phyloP scores from a whole-genome alignment of 2,113 vertebrate species.

The Tor tambroides region DNA sequence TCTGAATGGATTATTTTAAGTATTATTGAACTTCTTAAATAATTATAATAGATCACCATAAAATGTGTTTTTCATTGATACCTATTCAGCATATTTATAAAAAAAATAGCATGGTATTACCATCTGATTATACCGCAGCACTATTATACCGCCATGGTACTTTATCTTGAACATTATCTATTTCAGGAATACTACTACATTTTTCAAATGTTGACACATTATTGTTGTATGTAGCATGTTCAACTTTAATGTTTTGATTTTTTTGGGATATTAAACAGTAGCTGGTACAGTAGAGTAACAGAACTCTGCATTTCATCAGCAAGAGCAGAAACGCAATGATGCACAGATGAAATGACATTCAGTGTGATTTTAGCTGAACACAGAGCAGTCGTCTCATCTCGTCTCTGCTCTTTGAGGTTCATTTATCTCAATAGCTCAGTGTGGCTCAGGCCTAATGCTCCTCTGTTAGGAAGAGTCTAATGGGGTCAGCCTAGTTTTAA shows the following conservation, averaged over 20 bases:
- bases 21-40: not conserved
- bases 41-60: not conserved
- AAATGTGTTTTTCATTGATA: not conserved
- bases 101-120: not conserved
- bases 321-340: not conserved
- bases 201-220: not conserved
- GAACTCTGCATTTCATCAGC: not conserved
- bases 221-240: not conserved
- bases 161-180: not conserved
- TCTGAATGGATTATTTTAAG: not conserved
- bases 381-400: not conserved
- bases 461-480: constrained; percentile 33
- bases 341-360: not conserved
- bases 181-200: not conserved
- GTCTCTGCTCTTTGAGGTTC: not conserved
- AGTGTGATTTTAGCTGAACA: constrained; percentile 4
- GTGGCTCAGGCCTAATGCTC: not conserved
- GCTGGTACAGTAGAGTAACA: not conserved
- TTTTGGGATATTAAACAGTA: not conserved
- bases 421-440: constrained; percentile 7
- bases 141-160: not conserved
- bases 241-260: not conserved
- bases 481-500: constrained; percentile 59
- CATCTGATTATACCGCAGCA: not conserved
- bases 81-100: not conserved